Base-by-base conservation (phyloP, 2,113 vertebrate genomes). In the human region DNA sequence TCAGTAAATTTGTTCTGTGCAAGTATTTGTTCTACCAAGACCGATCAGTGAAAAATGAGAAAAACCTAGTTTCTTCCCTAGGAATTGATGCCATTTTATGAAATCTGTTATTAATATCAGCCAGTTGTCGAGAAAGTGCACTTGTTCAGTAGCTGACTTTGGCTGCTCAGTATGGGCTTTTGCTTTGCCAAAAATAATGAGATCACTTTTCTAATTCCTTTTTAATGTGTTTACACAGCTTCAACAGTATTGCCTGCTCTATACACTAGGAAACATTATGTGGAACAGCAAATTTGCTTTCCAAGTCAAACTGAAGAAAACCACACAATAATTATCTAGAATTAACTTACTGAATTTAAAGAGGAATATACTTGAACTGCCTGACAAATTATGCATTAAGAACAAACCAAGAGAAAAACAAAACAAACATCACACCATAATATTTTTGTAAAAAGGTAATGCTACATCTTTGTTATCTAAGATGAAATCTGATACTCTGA, bases 221-320 rank as follows among this genome's bases (percentile, higher is more conserved):
- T 98, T 98, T 96, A 95, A 96, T 96, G 61, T 96, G 97, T 89
- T 98, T 98, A 98, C 97, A 96, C 89, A 98, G 92, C 38, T 97
- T 90, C 97, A 97, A 96, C 2, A 82, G 52, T 30, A 96, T 95
- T 97, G 86, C 45, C 98, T 96, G 96, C 68, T 93, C 97, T 97
- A 14, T 93, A 97, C 10, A 23, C 98, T 97, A 95, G 64, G 90
- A 98, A 89, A 52, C 82, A 94, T 73, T 95, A 94, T 4, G 80
- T 16, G 96, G 92, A 84, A 95, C 95, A 97, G 52, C 43, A 97
- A 94, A 97, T 75, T 93, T 4, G n/a, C 45, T 97, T 97, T 96
- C n/a, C 78, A 97, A 95, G 57, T 90, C 94, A 94, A 96, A 97
- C 73, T 79, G 64, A 59, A 97, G 95, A 97, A 97, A 98, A 87